Base-by-base conservation (phyloP, 1,140 invertebrate species). In the Drosophila nannoptera region DNA sequence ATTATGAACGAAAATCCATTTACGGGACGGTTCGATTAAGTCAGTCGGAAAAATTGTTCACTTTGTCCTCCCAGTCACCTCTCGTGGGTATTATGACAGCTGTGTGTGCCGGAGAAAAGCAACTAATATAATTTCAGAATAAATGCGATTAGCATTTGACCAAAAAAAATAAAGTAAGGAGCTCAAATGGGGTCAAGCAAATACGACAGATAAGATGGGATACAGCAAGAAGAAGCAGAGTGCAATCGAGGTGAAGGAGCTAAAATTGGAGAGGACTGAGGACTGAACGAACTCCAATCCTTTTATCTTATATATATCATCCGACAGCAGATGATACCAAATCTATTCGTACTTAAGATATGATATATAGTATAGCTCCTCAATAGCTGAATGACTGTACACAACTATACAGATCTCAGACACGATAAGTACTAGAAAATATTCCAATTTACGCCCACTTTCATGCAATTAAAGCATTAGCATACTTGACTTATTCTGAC, bases 21-120 rank as follows among this genome's bases (percentile, higher is more conserved):
- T 58, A 58, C 43, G 62, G 73, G 69, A 52, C 55, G 22, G 64
- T 81, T 49, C 40, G 74, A 45, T 38, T 62, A 61, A 77, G 81
- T 82, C 78, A 75, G 58, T 59, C 75, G 77, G 77, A 80, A 80
- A 75, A 75, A 56, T 55, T 49, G 49, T 33, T 42, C 22, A 36
- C 43, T 31, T 36, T 32, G 14, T 35, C 62, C 16, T 22, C 43
- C 54, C 49, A 29, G 3, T 22, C 22, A 22, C 3, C 40, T 48
- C n/a, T 9, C 38, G 31, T 65, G 42, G 38, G 61, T 78, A 84
- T 83, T 84, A 76, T 76, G 76, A 78, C 78, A 83, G 78, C 83
- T 83, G 78, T 69, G 75, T 45, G 33, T 35, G 70, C 31, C 65
- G 69, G 45, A 43, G 62, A 48, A 63, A 58, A 22, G 7, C 31